These are phyloP conservation scores for Rhynchonycteris naso DNA, from an alignment of 2,797 vertebrate species.

Conservation along the genomic window DNA sequence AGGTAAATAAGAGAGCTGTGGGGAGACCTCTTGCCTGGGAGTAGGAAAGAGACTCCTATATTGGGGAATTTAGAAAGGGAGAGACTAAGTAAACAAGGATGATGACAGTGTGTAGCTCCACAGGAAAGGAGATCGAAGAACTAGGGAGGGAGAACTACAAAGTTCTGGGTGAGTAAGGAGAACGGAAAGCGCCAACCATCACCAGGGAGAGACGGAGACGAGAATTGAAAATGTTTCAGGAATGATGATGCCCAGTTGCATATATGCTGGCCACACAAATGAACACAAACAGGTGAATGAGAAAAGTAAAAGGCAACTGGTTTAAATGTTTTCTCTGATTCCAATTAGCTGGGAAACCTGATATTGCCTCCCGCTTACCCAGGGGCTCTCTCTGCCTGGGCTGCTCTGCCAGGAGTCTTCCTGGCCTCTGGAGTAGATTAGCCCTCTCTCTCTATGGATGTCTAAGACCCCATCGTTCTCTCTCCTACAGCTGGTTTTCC, in stretches of 20 bases:
- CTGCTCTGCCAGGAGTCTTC: background rate
- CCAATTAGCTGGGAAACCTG: background rate
- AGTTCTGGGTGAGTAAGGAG: background rate
- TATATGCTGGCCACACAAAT: background rate
- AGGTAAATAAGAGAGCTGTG: slow-evolving; percentile 67
- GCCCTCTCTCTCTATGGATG: background rate
- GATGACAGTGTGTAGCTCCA: background rate
- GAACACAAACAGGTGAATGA: background rate
- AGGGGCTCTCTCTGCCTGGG: background rate
- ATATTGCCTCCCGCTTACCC: background rate
- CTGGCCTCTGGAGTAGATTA: background rate
- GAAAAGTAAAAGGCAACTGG: background rate
- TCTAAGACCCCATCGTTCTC: background rate
- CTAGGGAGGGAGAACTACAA: background rate
- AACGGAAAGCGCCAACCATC: background rate
- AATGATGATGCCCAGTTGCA: background rate
- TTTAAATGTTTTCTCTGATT: background rate
- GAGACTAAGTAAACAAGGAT: background rate
- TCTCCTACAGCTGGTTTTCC: background rate
- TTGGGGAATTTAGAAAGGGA: background rate
- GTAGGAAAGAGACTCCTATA: background rate
- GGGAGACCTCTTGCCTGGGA: background rate
- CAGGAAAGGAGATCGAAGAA: background rate
- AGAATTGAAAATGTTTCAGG: background rate
- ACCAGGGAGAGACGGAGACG: background rate